These are phyloP conservation scores for Drosophila sordidapex DNA, from an alignment of 2,888 invertebrate species.

Conservation along the genomic window DNA sequence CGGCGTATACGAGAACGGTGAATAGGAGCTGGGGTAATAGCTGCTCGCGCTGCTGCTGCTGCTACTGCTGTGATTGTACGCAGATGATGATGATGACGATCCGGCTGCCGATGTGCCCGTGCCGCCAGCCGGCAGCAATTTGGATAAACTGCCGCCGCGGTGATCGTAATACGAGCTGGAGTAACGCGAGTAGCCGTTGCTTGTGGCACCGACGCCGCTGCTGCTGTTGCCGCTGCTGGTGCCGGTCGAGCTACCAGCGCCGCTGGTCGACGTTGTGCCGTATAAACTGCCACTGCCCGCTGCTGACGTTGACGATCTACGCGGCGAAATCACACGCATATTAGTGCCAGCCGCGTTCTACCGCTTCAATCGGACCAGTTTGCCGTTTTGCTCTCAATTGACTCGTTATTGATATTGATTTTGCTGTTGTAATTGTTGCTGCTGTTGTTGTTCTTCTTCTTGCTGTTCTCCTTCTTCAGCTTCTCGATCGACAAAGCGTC, in stretches of 20 bases:
- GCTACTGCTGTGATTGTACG: constrained; percentile 43
- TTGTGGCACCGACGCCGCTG: constrained; percentile 48
- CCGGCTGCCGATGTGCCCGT: constrained; percentile 33
- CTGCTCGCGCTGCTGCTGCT: constrained; percentile 49
- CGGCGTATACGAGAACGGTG: constrained; percentile 76
- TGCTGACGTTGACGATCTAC: constrained; percentile 84
- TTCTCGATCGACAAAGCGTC: constrained; percentile 8
- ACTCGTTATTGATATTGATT: constrained; percentile 17
- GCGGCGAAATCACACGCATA: constrained; percentile 85
- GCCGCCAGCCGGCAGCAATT: constrained; percentile 58
- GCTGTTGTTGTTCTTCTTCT: constrained; percentile 12
- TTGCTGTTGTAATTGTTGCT: background rate
- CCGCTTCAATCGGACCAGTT: constrained; percentile 61
- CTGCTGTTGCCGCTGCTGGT: constrained; percentile 38
- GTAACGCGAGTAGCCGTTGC: constrained; percentile 78
- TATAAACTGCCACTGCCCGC: constrained; percentile 84
- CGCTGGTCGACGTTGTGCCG: constrained; percentile 83
- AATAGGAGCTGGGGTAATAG: constrained; percentile 71
- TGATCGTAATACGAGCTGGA: constrained; percentile 74
- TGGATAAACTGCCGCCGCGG: constrained; percentile 79
- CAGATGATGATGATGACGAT: constrained; percentile 44
- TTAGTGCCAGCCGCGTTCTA: constrained; percentile 77
- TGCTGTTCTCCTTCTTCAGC: background rate
- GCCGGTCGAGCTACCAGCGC: constrained; percentile 62
- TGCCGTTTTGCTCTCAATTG: constrained; percentile 47